Percentiles rank a stretch among this genome's conserved stretches.
Conservation (phyloP, 2,888 invertebrate genomes). For the Plutella xylostella region DNA sequence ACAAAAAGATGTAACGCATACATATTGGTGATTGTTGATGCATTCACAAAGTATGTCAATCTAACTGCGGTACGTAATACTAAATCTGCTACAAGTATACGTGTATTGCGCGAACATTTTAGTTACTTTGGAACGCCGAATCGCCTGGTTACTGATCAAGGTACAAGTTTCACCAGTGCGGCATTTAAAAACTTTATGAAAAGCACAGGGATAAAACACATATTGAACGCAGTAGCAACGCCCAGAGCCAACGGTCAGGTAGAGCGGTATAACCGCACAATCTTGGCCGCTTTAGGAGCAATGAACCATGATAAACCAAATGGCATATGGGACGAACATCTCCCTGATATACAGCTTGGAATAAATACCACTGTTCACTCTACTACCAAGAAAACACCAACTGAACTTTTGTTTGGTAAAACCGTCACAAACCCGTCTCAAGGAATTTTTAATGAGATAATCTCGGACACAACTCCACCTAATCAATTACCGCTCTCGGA, state of each 20-base stretch:
- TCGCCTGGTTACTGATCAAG: slow-evolving; percentile 5
- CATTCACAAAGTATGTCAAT: slow-evolving; percentile 11
- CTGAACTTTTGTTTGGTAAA: slow-evolving; percentile 18
- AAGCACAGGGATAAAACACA: slow-evolving; percentile 6
- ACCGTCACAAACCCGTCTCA: slow-evolving; percentile 13
- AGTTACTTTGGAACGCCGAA: background rate
- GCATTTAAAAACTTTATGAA: slow-evolving; percentile 2
- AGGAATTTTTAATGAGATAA: slow-evolving; percentile 12
- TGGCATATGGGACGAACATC: slow-evolving; percentile 5
- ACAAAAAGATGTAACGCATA: slow-evolving; percentile 4
- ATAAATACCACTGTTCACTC: slow-evolving; percentile 9
- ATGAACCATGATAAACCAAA: slow-evolving; percentile 8
- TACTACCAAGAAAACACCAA: slow-evolving; percentile 15
- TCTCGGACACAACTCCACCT: slow-evolving; percentile 1
- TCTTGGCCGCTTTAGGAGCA: slow-evolving; percentile 7
- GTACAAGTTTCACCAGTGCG: slow-evolving; percentile 9
- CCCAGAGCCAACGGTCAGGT: slow-evolving; percentile 14
- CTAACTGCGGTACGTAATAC: slow-evolving; percentile 9
- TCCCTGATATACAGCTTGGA: slow-evolving; percentile 7
- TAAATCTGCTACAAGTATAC: slow-evolving; percentile 5
- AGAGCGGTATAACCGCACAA: slow-evolving; percentile 13
- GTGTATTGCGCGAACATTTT: background rate
- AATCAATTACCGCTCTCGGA: slow-evolving; percentile 3
- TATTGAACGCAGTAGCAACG: slow-evolving; percentile 12
- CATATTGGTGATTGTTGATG: slow-evolving; percentile 4